Percentiles rank a stretch among this genome's conserved stretches.
phyloP scores from a whole-genome alignment of 2,888 invertebrate genomes.

The Microctonus hyperodae region DNA sequence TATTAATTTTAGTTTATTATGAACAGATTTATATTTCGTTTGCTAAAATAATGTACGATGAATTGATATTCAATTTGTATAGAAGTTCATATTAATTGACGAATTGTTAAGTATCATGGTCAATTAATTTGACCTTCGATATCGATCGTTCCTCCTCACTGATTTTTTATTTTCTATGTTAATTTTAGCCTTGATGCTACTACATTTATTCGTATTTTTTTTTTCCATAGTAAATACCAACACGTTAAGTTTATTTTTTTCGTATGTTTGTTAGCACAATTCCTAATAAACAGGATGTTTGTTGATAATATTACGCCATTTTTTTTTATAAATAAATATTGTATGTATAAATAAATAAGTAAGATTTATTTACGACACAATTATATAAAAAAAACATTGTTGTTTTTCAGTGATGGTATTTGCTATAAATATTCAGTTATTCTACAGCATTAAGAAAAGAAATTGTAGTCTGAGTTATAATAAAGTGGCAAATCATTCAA shows the following conservation, averaged over 20 bases:
- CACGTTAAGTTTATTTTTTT: neutral
- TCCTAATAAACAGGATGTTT: conserved; percentile 6
- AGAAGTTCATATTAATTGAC: neutral
- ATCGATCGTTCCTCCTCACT: neutral
- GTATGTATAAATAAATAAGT: neutral
- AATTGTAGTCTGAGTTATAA: neutral
- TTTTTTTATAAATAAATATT: neutral
- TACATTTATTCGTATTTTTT: neutral
- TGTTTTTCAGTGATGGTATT: no score
- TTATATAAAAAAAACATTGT: neutral
- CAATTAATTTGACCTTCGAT: neutral
- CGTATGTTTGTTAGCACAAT: neutral
- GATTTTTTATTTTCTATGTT: neutral
- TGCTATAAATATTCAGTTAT: no score
- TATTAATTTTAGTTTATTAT: no score
- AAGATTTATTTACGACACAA: neutral
- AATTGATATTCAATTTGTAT: no score
- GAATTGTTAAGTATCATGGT: neutral
- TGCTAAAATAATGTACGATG: no score
- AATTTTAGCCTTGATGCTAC: neutral
- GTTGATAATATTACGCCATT: neutral
- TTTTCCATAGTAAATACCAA: neutral
- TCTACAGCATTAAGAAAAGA: neutral
- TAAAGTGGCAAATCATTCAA: neutral
- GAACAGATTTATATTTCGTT: no score